Base-by-base conservation (phyloP, 2,113 vertebrate genomes). In the Thunnus maccoyii region DNA sequence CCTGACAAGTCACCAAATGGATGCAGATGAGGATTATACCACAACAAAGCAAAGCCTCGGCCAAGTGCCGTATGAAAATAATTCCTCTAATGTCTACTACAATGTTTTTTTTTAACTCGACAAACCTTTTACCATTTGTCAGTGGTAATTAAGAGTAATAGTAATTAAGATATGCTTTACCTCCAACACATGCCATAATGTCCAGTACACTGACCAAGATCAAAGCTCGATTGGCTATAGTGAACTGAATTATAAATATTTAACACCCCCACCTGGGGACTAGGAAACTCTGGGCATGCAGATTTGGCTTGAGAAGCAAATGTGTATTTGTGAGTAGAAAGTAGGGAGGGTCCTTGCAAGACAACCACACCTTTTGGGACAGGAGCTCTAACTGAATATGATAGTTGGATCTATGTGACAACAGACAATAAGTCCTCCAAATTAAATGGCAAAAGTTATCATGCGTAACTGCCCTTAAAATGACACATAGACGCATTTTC, bases 61-160 rank as follows among this genome's bases (percentile, higher is more conserved):
- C 65, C 51, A 52, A 63, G 57, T 22, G 25, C 56, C 27, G 36
- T 44, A 52, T 71, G 36, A 41, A 41, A 41, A 41, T 41, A 9
- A 41, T 41, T 41, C 6, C 36, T 36, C 32, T 41, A 41, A 41
- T 41, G 36, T 41, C 36, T 41, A 41, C 36, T 6, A 41, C 36
- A 41, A 41, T 41, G 36, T 41, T 41, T 41, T 9, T 36, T 36
- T 32, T 32, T 32, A 5, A 32, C 6, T 32, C 6, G 66, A 32
- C 32, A 17, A 48, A 47, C 48, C 22, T 36, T 32, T 65, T 65
- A 22, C 22, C 69, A 65, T 48, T 41, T 65, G 27, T 63, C 44
- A 80, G 16, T 41, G 36, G 36, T 41, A 41, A 41, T 41, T 41
- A 41, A 9, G 36, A 8, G n/a, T n/a, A 65, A 50, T n/a, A n/a